A percentile compares a stretch with the other conserved stretches of the same genome.
Evolutionary conservation across 2,113 vertebrate genomes (phyloP).

Genomic region (Saccopteryx bilineata): DNA sequence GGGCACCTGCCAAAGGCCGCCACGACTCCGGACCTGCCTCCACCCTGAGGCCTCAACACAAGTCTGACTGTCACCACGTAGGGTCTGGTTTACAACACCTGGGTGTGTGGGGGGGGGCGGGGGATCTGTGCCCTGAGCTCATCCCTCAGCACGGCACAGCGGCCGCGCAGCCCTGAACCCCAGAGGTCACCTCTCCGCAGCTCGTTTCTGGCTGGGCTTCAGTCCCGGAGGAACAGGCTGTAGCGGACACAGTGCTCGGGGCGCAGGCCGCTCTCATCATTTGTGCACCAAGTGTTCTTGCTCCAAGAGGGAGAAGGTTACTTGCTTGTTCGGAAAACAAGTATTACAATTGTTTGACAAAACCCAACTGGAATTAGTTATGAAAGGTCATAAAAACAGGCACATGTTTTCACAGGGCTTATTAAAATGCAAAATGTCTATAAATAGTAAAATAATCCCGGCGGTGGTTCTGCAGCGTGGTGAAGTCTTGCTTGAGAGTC

Average conservation of each 20-base stretch:
- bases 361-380: slow-evolving; percentile 66
- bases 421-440: slow-evolving; percentile 58
- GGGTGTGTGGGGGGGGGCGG: rapidly evolving
- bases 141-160: not conserved
- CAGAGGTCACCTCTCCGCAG: not conserved
- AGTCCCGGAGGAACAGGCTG: not conserved
- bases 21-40: not conserved
- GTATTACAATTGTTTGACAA: slow-evolving; percentile 64
- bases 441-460: slow-evolving; percentile 51
- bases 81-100: not conserved
- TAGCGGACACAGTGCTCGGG: not conserved
- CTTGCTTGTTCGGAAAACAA: slow-evolving; percentile 66
- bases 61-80: not conserved
- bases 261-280: slow-evolving; percentile 13
- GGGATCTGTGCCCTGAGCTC: not conserved
- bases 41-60: too few species aligned
- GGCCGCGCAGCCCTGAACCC: not conserved
- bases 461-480: not conserved
- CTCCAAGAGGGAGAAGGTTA: slow-evolving; percentile 62
- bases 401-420: slow-evolving; percentile 14
- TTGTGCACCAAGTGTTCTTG: slow-evolving; percentile 42
- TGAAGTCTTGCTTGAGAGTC: not conserved
- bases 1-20: not conserved
- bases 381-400: slow-evolving; percentile 72
- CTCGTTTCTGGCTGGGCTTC: slow-evolving; percentile 5